These are phyloP conservation scores for Zaprionus obscuricornis DNA, from an alignment of 2,888 invertebrate genomes.

Conservation along the genomic window DNA sequence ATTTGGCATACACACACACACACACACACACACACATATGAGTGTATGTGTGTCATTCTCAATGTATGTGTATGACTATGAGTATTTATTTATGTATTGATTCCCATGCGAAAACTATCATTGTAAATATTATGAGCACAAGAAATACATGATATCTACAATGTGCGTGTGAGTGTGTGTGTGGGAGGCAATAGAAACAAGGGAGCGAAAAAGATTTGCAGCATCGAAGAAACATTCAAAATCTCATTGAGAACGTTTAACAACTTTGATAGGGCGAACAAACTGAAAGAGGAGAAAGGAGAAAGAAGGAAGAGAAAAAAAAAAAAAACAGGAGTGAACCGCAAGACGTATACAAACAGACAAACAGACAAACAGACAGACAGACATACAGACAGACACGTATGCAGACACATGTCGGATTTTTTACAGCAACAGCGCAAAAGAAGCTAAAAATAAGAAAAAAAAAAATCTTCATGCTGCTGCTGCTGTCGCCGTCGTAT, in stretches of 20 bases:
- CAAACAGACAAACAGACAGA: neutral
- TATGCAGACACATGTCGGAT: constrained; percentile 42
- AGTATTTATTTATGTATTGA: constrained; percentile 56
- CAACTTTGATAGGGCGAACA: constrained; percentile 47
- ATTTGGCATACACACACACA: constrained; percentile 40
- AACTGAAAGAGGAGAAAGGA: too few relatives aligned
- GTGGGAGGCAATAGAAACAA: constrained; percentile 1
- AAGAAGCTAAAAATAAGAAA: constrained; percentile 9
- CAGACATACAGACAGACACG: neutral
- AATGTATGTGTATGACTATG: too few relatives aligned
- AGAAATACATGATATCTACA: constrained; percentile 1
- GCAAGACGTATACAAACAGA: constrained; percentile 18
- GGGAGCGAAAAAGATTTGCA: constrained; percentile 54
- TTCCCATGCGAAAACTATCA: constrained; percentile 73
- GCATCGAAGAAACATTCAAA: constrained; percentile 70
- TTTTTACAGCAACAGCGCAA: constrained; percentile 58
- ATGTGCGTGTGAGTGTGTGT: neutral
- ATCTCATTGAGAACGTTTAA: constrained; percentile 76
- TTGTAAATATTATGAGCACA: constrained; percentile 60
- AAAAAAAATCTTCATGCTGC: constrained; percentile 18
- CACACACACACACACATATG: neutral
- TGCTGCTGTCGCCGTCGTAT: constrained; percentile 16
- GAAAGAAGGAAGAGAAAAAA: neutral
- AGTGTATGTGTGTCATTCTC: constrained; percentile 38
- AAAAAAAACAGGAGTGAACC: constrained; percentile 38